phyloP scores from a whole-genome alignment of 2,888 invertebrate genomes.

The Lepidocyrtinus sp. region DNA sequence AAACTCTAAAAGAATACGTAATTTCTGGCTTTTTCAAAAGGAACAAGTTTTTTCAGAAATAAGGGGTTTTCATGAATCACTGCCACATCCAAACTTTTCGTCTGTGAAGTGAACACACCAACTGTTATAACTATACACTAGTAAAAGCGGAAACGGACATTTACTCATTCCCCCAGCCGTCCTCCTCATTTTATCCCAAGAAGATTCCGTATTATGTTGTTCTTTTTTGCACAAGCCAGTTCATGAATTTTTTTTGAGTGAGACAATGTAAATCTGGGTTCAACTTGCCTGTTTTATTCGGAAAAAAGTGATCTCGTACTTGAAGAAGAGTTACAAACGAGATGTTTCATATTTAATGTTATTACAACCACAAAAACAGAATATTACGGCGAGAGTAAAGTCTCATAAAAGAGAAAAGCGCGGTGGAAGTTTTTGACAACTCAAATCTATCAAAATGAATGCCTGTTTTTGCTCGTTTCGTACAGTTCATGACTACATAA shows the following conservation, averaged over 20 bases:
- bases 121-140: background rate
- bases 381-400: slow-evolving; percentile 26
- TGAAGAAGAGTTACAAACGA: background rate
- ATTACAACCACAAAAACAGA: background rate
- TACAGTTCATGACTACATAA: background rate
- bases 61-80: slow-evolving; percentile 45
- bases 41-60: slow-evolving; percentile 22
- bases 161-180: slow-evolving; percentile 22
- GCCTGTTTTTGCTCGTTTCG: slow-evolving; percentile 9
- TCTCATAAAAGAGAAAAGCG: slow-evolving; percentile 24
- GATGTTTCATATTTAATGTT: background rate
- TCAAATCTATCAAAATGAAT: slow-evolving; percentile 60
- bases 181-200: background rate
- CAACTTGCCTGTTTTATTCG: background rate
- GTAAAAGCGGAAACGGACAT: slow-evolving; percentile 18
- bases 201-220: background rate
- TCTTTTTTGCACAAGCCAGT: background rate
- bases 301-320: slow-evolving; percentile 12
- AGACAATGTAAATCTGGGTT: background rate
- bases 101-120: too few relatives aligned
- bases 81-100: slow-evolving; percentile 45
- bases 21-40: slow-evolving; percentile 31
- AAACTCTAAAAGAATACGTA: slow-evolving; percentile 42
- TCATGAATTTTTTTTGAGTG: background rate
- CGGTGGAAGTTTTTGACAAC: slow-evolving; percentile 50